These are phyloP conservation scores for Epirrhoe tristata DNA, from an alignment of 2,888 invertebrate genomes.

Conservation along the genomic window DNA sequence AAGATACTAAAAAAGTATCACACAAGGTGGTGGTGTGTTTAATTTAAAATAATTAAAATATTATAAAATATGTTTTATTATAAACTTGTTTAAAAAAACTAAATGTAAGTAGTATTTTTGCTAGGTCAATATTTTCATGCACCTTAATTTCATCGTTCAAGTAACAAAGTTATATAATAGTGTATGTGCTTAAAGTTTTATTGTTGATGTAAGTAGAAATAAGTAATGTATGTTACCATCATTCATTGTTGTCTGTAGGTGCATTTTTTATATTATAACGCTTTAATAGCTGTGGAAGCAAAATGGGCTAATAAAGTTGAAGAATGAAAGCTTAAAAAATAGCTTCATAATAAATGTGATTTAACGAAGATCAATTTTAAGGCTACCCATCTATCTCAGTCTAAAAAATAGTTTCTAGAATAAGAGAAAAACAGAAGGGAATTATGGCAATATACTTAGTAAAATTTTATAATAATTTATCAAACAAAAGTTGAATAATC, in stretches of 20 bases:
- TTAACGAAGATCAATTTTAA: slow-evolving; percentile 4
- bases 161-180: slow-evolving; percentile 8
- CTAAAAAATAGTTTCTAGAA: slow-evolving; percentile 2
- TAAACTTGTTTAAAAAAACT: slow-evolving; percentile 6
- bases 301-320: neutral
- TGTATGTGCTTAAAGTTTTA: slow-evolving; percentile 32
- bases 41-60: neutral
- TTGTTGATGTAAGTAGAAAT: slow-evolving; percentile 19
- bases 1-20: neutral
- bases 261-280: slow-evolving; percentile 17
- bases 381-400: slow-evolving; percentile 21
- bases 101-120: slow-evolving; percentile 14
- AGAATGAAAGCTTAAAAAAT: neutral
- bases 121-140: slow-evolving; percentile 20
- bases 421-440: slow-evolving; percentile 34
- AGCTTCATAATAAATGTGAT: slow-evolving; percentile 12
- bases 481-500: slow-evolving; percentile 44
- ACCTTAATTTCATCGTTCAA: slow-evolving; percentile 23
- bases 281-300: slow-evolving; percentile 19
- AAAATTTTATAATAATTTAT: slow-evolving; percentile 45
- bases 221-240: slow-evolving; percentile 6
- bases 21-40: neutral
- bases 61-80: neutral
- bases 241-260: slow-evolving; percentile 13
- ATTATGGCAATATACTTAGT: slow-evolving; percentile 45